A percentile compares a stretch with the other conserved stretches of the same genome.
phyloP scores from a whole-genome alignment of 1,140 invertebrate genomes.

The Trachelipus rathkii region DNA sequence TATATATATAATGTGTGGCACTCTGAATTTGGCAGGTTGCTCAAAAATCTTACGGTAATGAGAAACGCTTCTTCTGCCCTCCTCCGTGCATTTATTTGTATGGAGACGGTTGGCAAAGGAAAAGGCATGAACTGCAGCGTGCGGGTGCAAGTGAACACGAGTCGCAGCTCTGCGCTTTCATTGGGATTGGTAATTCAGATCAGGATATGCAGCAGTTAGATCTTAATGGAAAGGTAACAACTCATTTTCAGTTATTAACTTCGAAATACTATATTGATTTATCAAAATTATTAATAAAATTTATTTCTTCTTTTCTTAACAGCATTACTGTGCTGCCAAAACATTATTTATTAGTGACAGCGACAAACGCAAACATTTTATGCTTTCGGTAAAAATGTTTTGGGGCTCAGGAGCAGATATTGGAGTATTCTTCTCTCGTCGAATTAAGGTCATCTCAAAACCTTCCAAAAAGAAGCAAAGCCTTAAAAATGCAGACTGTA shows the following conservation, averaged over 20 bases:
- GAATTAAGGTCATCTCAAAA: constrained; percentile 99
- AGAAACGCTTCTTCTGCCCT: constrained; percentile 99
- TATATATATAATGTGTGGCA: too few species aligned
- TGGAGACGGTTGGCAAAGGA: constrained; percentile 92
- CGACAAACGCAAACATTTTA: constrained; percentile 99
- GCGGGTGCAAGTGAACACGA: constrained; percentile 81
- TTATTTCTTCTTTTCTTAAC: constrained; percentile 48
- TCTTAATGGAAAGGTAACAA: constrained; percentile 69
- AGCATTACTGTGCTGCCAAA: constrained; percentile 99
- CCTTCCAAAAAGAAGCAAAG: constrained; percentile 99
- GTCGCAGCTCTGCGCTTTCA: constrained; percentile 91
- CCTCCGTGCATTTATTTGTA: constrained; percentile 98
- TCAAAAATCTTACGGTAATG: constrained; percentile 99
- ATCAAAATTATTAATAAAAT: constrained; percentile 6
- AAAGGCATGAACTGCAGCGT: constrained; percentile 82
- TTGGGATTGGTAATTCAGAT: constrained; percentile 97
- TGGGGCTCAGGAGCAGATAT: constrained; percentile 97
- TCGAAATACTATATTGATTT: background rate
- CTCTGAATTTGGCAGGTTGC: constrained; percentile 57
- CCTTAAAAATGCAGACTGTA: constrained; percentile 93
- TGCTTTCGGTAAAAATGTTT: constrained; percentile 98
- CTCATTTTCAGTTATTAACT: background rate
- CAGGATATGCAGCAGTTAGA: constrained; percentile 99
- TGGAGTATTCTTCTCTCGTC: constrained; percentile 95
- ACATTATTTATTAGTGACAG: constrained; percentile 98